A percentile compares a stretch with the other conserved stretches of the same genome.
These are phyloP conservation scores for Poeciliopsis gracilis DNA, from an alignment of 2,797 vertebrate species.

Conservation along the genomic window DNA sequence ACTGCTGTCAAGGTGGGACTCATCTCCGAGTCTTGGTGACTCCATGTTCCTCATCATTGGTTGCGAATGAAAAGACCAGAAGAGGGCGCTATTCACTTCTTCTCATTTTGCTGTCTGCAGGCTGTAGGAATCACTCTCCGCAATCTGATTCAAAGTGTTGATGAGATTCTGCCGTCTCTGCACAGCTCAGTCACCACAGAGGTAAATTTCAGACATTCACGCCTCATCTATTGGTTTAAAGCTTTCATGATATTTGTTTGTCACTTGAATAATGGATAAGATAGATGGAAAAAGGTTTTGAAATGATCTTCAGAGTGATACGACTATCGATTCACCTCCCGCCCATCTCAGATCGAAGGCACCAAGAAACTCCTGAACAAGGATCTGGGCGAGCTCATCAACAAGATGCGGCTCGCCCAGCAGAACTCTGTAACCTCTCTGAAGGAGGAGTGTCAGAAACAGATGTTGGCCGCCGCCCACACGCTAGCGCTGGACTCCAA, in stretches of 20 bases:
- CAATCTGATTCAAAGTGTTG: conserved; percentile 88
- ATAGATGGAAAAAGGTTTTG: not conserved
- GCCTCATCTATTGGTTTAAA: not conserved
- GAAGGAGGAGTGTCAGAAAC: conserved; percentile 87
- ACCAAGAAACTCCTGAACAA: conserved; percentile 93
- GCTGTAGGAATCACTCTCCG: conserved; percentile 87
- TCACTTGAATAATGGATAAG: not conserved
- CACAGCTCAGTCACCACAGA: conserved; percentile 86
- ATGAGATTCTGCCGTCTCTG: conserved; percentile 87
- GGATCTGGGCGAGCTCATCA: conserved; percentile 88
- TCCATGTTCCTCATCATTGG: not conserved
- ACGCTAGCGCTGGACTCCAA: conserved; percentile 90
- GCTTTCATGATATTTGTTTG: not conserved
- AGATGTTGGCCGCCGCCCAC: conserved; percentile 91
- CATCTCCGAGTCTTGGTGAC: not conserved
- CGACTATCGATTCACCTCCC: not conserved
- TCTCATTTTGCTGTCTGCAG: conserved; percentile 60
- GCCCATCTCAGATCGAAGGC: conserved; percentile 84
- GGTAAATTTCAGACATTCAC: conserved; percentile 67
- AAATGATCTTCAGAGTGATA: not conserved
- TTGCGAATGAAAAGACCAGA: not conserved
- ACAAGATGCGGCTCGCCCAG: conserved; percentile 91
- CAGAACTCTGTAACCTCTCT: conserved; percentile 88
- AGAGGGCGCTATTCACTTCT: not conserved
- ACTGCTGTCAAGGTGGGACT: conserved; percentile 86